Evolutionary conservation across 2,888 invertebrate species (phyloP).

Genomic region (Agonopterix subpropinquella): DNA sequence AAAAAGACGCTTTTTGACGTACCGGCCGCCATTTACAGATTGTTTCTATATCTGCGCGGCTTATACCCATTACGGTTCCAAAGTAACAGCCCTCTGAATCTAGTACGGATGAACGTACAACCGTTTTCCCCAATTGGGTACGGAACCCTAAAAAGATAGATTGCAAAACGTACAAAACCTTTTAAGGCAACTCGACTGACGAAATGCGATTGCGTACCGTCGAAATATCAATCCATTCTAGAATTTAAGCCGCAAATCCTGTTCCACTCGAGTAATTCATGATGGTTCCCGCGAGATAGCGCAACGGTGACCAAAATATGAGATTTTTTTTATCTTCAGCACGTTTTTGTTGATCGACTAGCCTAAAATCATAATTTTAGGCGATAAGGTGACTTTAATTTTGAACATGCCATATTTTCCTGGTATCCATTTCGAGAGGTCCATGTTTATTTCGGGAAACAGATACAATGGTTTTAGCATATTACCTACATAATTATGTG

Average conservation of each 20-base stretch:
- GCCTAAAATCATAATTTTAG: neutral
- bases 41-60: too few species aligned
- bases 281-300: conserved; percentile 5
- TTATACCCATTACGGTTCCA: too few species aligned
- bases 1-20: too few species aligned
- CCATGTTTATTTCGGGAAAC: too few species aligned
- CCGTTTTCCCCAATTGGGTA: neutral
- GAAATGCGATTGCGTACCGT: neutral
- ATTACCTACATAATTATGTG: too few species aligned
- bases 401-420: neutral
- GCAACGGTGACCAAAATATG: neutral
- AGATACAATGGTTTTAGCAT: too few species aligned
- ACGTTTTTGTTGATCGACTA: neutral
- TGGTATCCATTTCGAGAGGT: neutral
- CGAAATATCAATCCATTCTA: conserved; percentile 11
- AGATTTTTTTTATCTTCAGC: neutral
- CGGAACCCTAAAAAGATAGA: neutral
- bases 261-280: conserved; percentile 18
- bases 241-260: conserved; percentile 19
- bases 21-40: too few species aligned
- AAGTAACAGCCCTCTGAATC: too few species aligned
- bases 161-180: neutral
- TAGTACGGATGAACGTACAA: too few species aligned
- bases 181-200: neutral
- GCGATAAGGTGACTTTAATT: neutral